phyloP scores from a whole-genome alignment of 2,888 invertebrate species.

The Dryobota labecula region DNA sequence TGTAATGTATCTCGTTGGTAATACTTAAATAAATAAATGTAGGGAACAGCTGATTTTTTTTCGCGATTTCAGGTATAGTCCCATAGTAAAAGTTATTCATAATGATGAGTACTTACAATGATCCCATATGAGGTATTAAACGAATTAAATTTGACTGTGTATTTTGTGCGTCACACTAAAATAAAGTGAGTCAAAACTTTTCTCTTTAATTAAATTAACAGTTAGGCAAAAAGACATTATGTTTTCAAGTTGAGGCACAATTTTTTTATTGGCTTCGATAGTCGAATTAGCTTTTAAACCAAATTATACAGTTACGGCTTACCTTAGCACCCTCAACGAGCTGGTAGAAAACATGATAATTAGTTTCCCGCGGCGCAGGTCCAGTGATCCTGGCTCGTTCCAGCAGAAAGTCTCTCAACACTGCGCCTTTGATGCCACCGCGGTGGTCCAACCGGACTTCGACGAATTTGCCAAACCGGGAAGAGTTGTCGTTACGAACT shows the following conservation, averaged over 20 bases:
- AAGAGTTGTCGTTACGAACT: conserved; percentile 97
- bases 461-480: conserved; percentile 98
- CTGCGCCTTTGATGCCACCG: conserved; percentile 97
- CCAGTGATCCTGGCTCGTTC: conserved; percentile 98
- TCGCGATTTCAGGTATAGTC: too few relatives aligned
- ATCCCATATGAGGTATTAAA: too few relatives aligned
- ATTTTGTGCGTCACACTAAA: neutral
- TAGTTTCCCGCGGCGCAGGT: conserved; percentile 96
- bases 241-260: neutral
- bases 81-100: too few relatives aligned
- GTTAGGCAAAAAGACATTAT: neutral
- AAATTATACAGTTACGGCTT: conserved; percentile 35
- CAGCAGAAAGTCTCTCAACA: conserved; percentile 96
- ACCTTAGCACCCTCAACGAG: conserved; percentile 96
- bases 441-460: conserved; percentile 97
- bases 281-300: neutral
- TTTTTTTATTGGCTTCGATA: neutral
- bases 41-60: too few relatives aligned
- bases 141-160: too few relatives aligned
- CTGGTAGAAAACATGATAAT: conserved; percentile 98
- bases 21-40: too few relatives aligned
- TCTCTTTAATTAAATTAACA: neutral
- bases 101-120: too few relatives aligned
- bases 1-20: too few relatives aligned
- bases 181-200: neutral